A percentile compares a stretch with the other conserved stretches of the same genome.
These are phyloP conservation scores for Pleuronectes platessa DNA, from an alignment of 2,113 vertebrate genomes.

Conservation along the genomic window DNA sequence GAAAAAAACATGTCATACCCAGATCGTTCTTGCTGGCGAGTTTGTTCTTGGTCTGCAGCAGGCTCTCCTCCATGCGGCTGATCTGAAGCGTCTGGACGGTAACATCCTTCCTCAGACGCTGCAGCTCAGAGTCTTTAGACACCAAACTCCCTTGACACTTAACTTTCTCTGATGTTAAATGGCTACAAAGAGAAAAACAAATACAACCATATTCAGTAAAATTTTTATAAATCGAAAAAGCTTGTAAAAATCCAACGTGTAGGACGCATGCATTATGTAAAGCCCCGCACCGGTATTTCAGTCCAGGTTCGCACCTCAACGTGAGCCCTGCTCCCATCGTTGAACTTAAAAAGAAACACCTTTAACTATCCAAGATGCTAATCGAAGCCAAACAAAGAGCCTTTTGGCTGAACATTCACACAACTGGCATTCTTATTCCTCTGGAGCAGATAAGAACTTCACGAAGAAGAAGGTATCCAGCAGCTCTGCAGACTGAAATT, in stretches of 20 bases:
- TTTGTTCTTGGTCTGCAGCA: constrained; percentile 83
- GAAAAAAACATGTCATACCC: constrained; percentile 72
- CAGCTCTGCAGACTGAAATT: not conserved
- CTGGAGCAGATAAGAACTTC: not conserved
- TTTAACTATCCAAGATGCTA: not conserved
- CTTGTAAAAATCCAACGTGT: not conserved
- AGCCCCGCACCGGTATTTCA: not conserved
- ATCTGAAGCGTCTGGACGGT: constrained; percentile 83
- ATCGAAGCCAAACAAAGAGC: not conserved
- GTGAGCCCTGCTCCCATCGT: constrained; percentile 57
- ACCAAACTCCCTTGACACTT: constrained; percentile 83
- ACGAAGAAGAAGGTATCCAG: not conserved
- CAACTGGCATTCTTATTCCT: constrained; percentile 2
- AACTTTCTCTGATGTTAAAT: constrained; percentile 84
- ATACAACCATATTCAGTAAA: not conserved
- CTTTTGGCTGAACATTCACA: not conserved
- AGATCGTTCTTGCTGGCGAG: constrained; percentile 83
- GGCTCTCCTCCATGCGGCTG: constrained; percentile 80
- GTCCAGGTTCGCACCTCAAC: constrained; percentile 38
- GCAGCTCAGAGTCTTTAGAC: constrained; percentile 84
- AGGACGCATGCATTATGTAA: not conserved
- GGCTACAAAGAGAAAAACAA: constrained; percentile 69
- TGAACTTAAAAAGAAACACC: not conserved
- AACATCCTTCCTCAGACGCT: constrained; percentile 82
- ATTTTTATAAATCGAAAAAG: not conserved